Percentiles rank a stretch among this genome's conserved stretches.
Conservation (phyloP, 1,140 invertebrate genomes). For the Sycobia sp. region DNA sequence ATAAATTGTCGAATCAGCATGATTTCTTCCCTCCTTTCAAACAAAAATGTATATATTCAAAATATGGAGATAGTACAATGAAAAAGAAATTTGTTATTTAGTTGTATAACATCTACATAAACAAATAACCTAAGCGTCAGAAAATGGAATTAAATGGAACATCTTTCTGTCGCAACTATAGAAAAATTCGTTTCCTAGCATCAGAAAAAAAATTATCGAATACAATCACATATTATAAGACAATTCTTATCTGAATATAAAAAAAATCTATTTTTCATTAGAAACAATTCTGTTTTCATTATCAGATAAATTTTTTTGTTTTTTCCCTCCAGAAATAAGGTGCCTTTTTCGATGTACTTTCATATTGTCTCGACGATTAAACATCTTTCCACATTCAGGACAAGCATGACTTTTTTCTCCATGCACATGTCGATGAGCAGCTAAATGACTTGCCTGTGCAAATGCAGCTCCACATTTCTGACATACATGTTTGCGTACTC, state of each 20-base stretch:
- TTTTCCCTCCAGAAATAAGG: slow-evolving; percentile 44
- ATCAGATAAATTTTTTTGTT: slow-evolving; percentile 39
- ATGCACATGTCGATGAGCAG: slow-evolving; percentile 58
- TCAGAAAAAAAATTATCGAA: slow-evolving; percentile 3
- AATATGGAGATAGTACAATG: too few relatives aligned
- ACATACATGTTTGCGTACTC: slow-evolving; percentile 57
- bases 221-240: slow-evolving; percentile 4
- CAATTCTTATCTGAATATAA: background rate
- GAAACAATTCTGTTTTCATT: slow-evolving; percentile 40
- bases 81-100: too few relatives aligned
- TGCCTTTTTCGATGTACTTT: slow-evolving; percentile 59
- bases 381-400: slow-evolving; percentile 57
- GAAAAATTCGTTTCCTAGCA: slow-evolving; percentile 5
- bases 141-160: slow-evolving; percentile 20
- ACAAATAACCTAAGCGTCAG: slow-evolving; percentile 9
- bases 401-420: slow-evolving; percentile 58
- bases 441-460: slow-evolving; percentile 59
- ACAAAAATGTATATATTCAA: background rate
- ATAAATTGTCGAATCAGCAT: background rate
- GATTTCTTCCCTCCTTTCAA: too few relatives aligned
- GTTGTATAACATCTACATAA: background rate
- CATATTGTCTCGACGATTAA: slow-evolving; percentile 60
- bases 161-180: slow-evolving; percentile 8
- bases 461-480: slow-evolving; percentile 57
- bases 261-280: slow-evolving; percentile 16